Conservation (phyloP, 2,797 vertebrate species). For the Mormyrus proboscirostris region DNA sequence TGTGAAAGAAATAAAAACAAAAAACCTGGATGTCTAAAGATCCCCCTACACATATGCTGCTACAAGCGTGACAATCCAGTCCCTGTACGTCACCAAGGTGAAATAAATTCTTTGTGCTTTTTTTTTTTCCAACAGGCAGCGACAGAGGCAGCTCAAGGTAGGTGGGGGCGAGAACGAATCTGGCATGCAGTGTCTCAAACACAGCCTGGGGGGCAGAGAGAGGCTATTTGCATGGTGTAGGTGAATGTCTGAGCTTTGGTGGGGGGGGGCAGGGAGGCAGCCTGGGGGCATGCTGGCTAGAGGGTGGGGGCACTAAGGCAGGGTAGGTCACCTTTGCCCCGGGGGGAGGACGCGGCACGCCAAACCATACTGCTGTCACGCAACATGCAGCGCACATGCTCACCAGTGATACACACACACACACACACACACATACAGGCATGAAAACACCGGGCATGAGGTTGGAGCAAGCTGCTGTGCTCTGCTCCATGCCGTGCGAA, state of each 20-base stretch:
- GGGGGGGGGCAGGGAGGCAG: background rate
- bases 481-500: background rate
- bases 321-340: slow-evolving; percentile 10
- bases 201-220: background rate
- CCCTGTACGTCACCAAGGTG: background rate
- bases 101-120: background rate
- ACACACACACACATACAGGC: background rate
- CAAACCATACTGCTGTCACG: background rate
- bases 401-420: background rate
- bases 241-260: slow-evolving; percentile 2
- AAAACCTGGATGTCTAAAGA: background rate
- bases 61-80: background rate
- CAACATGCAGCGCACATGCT: background rate
- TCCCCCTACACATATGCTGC: background rate
- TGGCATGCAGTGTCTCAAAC: background rate
- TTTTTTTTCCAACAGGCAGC: background rate
- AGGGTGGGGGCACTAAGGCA: background rate
- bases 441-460: background rate
- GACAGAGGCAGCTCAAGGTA: slow-evolving; percentile 5
- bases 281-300: background rate
- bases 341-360: background rate
- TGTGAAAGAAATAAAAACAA: background rate
- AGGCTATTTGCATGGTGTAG: background rate
- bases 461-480: background rate
- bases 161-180: background rate